phyloP scores from a whole-genome alignment of 1,140 invertebrate genomes.

The Rhizoglyphus robini region DNA sequence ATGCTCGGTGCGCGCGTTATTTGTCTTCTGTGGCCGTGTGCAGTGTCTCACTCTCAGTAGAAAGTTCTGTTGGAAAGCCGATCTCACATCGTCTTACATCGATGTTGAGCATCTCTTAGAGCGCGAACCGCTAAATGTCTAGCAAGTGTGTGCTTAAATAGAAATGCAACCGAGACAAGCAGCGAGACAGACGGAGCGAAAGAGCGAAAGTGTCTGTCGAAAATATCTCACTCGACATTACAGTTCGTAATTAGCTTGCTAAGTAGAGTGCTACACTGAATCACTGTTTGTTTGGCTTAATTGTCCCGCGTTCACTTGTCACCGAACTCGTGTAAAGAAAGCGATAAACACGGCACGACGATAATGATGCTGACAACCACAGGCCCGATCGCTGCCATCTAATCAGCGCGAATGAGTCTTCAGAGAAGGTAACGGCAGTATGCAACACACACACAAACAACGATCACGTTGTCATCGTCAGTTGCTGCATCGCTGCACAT shows the following conservation, averaged over 20 bases:
- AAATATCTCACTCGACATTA: background rate
- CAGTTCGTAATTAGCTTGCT: constrained; percentile 2
- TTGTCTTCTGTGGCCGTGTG: background rate
- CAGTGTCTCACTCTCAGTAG: too few relatives aligned
- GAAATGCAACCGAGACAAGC: background rate
- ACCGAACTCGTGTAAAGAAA: constrained; percentile 4
- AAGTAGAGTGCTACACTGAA: background rate
- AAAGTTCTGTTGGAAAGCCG: too few relatives aligned
- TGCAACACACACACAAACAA: too few relatives aligned
- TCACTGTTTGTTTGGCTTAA: constrained; percentile 5
- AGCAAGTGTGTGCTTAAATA: background rate
- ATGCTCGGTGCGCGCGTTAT: background rate
- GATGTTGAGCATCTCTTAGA: too few relatives aligned
- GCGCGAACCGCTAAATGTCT: constrained; percentile 1
- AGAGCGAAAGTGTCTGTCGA: background rate
- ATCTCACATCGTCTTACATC: too few relatives aligned
- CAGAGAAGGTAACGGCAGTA: too few relatives aligned
- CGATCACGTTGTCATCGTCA: too few relatives aligned
- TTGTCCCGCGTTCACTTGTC: constrained; percentile 8
- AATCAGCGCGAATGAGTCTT: too few relatives aligned
- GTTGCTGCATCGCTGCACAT: too few relatives aligned
- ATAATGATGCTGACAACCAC: background rate
- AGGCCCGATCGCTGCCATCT: background rate
- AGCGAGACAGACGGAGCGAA: too few relatives aligned
- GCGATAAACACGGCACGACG: constrained; percentile 4